These are phyloP conservation scores for Malacoctenus gilli DNA, from an alignment of 2,797 vertebrate species.

Conservation along the genomic window DNA sequence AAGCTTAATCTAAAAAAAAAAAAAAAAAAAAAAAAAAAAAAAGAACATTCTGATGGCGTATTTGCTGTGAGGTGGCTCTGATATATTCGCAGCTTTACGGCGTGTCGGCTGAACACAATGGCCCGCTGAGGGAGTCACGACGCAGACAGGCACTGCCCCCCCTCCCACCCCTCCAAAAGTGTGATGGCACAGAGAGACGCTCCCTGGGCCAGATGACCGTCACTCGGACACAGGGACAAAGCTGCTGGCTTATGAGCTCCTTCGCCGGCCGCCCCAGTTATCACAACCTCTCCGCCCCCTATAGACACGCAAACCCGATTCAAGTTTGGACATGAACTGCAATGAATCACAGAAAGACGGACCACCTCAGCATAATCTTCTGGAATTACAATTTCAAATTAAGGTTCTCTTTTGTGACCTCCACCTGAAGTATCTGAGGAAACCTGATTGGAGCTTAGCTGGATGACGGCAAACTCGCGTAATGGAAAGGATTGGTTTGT, in stretches of 20 bases:
- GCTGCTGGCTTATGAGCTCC: background rate
- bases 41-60: background rate
- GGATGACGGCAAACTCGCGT: background rate
- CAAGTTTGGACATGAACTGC: slow-evolving; percentile 1
- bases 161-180: background rate
- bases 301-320: no score
- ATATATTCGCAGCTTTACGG: no score
- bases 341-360: no score
- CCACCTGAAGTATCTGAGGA: slow-evolving; percentile 8
- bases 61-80: no score
- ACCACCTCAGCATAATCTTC: slow-evolving; percentile 7
- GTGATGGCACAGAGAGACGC: slow-evolving; percentile 9
- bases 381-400: slow-evolving; percentile 5
- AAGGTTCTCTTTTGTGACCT: background rate
- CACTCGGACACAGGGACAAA: slow-evolving; percentile 11
- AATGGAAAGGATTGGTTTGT: slow-evolving; percentile 13
- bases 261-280: background rate
- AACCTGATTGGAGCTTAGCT: background rate
- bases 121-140: background rate
- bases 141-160: no score
- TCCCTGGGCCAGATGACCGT: slow-evolving; percentile 12
- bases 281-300: background rate
- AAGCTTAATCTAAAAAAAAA: background rate
- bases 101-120: no score
- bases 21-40: no score